Conservation (phyloP, 92 coral and sea anemone species). For the Bergia puertoricense region DNA sequence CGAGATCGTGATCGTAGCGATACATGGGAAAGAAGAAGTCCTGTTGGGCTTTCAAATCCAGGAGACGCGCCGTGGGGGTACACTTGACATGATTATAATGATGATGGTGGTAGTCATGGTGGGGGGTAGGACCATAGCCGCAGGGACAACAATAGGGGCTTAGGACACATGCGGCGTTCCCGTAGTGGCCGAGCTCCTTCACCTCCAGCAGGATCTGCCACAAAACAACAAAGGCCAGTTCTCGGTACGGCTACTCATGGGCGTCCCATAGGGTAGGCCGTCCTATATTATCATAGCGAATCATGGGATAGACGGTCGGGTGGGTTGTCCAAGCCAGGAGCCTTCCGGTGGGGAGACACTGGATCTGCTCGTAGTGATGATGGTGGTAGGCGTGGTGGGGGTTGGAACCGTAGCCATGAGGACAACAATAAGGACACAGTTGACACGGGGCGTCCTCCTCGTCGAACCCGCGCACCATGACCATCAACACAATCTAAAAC, state of each 20-base stretch:
- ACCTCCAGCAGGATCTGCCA: constrained; percentile 1
- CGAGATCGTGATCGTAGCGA: background rate
- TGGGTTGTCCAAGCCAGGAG: background rate
- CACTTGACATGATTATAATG: constrained; percentile 10
- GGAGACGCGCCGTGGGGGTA: constrained; percentile 23
- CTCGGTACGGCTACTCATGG: background rate
- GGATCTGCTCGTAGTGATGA: constrained; percentile 7
- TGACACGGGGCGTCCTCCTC: constrained; percentile 10
- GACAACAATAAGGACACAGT: constrained; percentile 6
- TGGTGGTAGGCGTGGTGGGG: constrained; percentile 8
- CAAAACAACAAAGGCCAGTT: background rate
- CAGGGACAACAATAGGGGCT: constrained; percentile 13
- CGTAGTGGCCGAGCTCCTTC: background rate
- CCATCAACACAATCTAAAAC: background rate
- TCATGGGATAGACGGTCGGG: background rate
- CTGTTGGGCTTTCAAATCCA: constrained; percentile 25
- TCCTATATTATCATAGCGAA: background rate
- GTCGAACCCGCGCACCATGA: background rate
- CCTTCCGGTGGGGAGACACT: constrained; percentile 9
- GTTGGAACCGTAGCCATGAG: constrained; percentile 1
- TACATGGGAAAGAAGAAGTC: constrained; percentile 25
- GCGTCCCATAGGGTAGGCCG: background rate
- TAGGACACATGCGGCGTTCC: background rate
- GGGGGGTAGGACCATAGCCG: constrained; percentile 25
- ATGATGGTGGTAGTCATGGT: constrained; percentile 31